Percentiles rank a stretch among this genome's conserved stretches.
Evolutionary conservation across 2,113 vertebrate genomes (phyloP).

Genomic region (Chlorodrepanis virens): DNA sequence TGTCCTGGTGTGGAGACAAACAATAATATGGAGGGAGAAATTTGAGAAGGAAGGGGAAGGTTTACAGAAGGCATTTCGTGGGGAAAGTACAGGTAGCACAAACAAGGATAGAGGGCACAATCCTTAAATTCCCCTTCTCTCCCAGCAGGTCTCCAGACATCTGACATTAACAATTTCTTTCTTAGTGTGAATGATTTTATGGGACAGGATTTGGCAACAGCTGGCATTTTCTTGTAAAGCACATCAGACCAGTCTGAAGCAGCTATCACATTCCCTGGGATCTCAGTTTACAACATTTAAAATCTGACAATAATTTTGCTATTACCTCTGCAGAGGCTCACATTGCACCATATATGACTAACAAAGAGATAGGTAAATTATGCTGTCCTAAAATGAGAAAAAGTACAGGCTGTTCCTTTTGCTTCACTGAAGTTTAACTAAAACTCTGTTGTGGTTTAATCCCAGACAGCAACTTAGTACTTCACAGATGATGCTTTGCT

Average conservation of each 20-base stretch:
- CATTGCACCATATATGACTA: background rate
- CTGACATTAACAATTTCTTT: background rate
- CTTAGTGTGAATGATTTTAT: background rate
- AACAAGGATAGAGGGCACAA: background rate
- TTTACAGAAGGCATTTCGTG: background rate
- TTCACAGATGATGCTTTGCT: background rate
- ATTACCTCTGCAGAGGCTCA: background rate
- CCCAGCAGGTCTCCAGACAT: background rate
- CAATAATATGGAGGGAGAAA: background rate
- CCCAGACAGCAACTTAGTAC: rapidly evolving
- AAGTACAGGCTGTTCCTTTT: background rate
- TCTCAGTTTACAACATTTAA: background rate
- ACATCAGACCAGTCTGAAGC: background rate
- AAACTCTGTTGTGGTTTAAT: background rate
- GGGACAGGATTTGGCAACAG: background rate
- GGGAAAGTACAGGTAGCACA: background rate
- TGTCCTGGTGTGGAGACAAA: background rate
- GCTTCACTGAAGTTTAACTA: background rate
- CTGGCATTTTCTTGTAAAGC: background rate
- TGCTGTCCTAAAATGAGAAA: background rate
- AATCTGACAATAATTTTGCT: background rate
- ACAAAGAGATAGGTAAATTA: background rate
- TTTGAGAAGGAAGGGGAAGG: background rate
- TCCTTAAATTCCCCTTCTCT: background rate
- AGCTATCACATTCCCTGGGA: background rate